Conservation (phyloP, 2,888 invertebrate species). For the Willowsia nigromaculata region DNA sequence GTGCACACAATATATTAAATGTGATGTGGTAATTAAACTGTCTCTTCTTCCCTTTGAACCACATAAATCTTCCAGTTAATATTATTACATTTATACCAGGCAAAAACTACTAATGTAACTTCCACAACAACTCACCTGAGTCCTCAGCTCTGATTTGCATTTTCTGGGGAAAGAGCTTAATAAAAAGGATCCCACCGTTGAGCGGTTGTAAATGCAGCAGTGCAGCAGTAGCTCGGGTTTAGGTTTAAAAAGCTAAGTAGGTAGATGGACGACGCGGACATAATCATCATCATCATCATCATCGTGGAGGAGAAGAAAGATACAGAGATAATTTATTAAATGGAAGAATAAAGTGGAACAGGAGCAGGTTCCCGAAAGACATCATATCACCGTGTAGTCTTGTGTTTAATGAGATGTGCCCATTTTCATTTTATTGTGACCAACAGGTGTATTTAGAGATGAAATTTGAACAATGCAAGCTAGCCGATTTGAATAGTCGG, state of each 20-base stretch:
- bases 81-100: constrained; percentile 24
- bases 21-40: constrained; percentile 72
- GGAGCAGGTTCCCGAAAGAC: constrained; percentile 17
- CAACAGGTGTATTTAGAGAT: too few species aligned
- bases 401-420: neutral
- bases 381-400: neutral
- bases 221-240: neutral
- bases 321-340: neutral
- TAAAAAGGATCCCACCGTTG: neutral
- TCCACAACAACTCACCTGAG: neutral
- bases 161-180: neutral
- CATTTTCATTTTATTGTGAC: neutral
- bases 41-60: constrained; percentile 66
- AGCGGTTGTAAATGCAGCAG: neutral
- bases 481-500: too few species aligned
- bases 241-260: neutral
- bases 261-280: neutral
- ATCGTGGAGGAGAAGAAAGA: neutral
- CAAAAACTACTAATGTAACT: neutral
- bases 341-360: neutral
- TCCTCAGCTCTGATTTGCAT: neutral
- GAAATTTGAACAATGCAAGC: too few species aligned
- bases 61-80: constrained; percentile 69
- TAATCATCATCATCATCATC: neutral
- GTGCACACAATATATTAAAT: constrained; percentile 63